These are phyloP conservation scores for Brachionus calyciflorus DNA, from an alignment of 1,140 invertebrate genomes.

Conservation along the genomic window DNA sequence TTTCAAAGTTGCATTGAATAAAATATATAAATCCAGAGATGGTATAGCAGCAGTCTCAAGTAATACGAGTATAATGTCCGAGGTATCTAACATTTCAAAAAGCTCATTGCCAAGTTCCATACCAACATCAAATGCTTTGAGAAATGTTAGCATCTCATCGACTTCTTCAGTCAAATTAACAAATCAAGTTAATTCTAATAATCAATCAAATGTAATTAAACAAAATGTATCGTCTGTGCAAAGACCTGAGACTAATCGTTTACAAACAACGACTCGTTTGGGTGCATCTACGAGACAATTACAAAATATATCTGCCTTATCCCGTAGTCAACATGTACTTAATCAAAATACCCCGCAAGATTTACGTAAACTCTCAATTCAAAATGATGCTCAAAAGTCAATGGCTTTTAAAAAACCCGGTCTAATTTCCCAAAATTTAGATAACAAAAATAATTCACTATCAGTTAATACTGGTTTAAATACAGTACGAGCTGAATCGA, in stretches of 20 bases:
- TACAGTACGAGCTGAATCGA: neutral
- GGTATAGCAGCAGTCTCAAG: conserved; percentile 23
- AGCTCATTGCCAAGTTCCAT: neutral
- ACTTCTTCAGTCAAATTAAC: neutral
- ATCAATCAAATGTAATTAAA: neutral
- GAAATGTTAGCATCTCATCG: neutral
- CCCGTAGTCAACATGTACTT: neutral
- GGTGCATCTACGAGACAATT: neutral
- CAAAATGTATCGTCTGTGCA: neutral
- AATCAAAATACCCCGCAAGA: conserved; percentile 3
- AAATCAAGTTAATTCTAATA: neutral
- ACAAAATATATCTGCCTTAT: neutral
- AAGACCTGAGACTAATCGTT: neutral
- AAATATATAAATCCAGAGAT: conserved; percentile 25
- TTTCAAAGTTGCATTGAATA: conserved; percentile 8
- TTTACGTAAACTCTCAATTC: conserved; percentile 10
- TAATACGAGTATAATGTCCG: conserved; percentile 40
- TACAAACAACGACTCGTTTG: conserved; percentile 1
- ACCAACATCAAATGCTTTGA: neutral
- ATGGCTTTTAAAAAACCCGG: neutral
- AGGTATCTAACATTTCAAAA: conserved; percentile 27
- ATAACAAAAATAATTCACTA: neutral
- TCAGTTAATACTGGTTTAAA: neutral
- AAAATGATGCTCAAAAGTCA: conserved; percentile 21
- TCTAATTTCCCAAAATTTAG: neutral